A percentile compares a stretch with the other conserved stretches of the same genome.
These are phyloP conservation scores for Sylvietta virens DNA, from an alignment of 2,113 vertebrate genomes.

Conservation along the genomic window DNA sequence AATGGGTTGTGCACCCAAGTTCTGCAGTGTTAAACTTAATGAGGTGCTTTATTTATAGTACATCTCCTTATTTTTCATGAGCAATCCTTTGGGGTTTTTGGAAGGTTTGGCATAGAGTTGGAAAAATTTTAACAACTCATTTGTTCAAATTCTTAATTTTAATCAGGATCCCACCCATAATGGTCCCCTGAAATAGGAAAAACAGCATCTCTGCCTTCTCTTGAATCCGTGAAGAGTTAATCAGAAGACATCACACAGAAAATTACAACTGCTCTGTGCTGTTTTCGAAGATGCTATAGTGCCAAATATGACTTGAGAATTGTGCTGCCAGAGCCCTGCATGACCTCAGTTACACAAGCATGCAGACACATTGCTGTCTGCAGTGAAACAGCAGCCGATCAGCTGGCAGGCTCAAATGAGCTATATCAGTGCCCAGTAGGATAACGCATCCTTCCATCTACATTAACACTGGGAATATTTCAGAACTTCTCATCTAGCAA, in stretches of 20 bases:
- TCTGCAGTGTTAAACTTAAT: neutral
- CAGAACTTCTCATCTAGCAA: neutral
- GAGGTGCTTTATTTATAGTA: neutral
- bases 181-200: neutral
- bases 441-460: accelerated
- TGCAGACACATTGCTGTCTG: neutral
- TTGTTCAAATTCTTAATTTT: neutral
- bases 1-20: neutral
- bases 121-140: neutral
- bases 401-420: neutral
- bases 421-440: neutral
- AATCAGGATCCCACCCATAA: neutral
- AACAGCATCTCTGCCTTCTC: neutral
- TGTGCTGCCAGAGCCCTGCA: neutral
- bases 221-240: neutral
- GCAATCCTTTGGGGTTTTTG: neutral
- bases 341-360: neutral
- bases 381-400: neutral
- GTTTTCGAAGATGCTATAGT: neutral
- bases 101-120: neutral
- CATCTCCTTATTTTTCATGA: neutral
- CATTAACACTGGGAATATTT: neutral
- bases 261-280: neutral
- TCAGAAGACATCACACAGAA: neutral
- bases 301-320: conserved; percentile 7